Base-by-base conservation (phyloP, 2,797 vertebrate species). In the Pangasius larnaudii region DNA sequence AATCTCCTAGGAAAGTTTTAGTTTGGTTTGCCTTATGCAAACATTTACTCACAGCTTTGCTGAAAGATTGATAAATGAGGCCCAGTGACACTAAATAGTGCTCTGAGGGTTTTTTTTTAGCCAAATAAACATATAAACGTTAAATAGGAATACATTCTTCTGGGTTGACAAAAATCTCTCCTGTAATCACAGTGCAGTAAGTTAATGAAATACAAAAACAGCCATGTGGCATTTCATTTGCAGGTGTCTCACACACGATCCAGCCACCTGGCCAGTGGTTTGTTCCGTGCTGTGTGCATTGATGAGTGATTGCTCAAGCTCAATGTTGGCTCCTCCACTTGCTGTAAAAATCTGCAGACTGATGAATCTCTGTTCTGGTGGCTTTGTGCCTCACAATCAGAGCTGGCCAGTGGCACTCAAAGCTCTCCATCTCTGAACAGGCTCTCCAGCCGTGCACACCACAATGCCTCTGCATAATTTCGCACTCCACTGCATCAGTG, bases 301-400 rank as follows among this genome's bases (percentile, higher is more conserved):
- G 93, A 94, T 93, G 94, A 94, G 94, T 94, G 92, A 94, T 93
- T 93, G 93, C 93, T 92, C 89, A 89, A 85, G 91, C 92, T 93
- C 92, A 93, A 89, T 93, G 90, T 93, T 93, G 92, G 92, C 93
- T 89, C 89, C 88, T 89, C 72, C 90, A 84, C 83, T 78, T 59
- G 82, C 79, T 90, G 87, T 92, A 93, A 94, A 95, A 90, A 91
- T 89, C 89, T 42, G 24, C 88, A 86, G 87, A 90, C 91, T 93
- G 93, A 94, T 93, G 91, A 93, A 92, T 93, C 88, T 67, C 71
- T 89, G 89, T 83, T 39, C 67, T 92, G 91, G 82, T 90, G 74
- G 87, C 88, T 85, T 87, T 85, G 85, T 90, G 91, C 90, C 89
- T 89, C 90, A 89, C 85, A 86, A 91, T 90, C 90, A 85, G 86